Conservation (phyloP, 1,140 invertebrate species). For the Tyrophagus putrescentiae region DNA sequence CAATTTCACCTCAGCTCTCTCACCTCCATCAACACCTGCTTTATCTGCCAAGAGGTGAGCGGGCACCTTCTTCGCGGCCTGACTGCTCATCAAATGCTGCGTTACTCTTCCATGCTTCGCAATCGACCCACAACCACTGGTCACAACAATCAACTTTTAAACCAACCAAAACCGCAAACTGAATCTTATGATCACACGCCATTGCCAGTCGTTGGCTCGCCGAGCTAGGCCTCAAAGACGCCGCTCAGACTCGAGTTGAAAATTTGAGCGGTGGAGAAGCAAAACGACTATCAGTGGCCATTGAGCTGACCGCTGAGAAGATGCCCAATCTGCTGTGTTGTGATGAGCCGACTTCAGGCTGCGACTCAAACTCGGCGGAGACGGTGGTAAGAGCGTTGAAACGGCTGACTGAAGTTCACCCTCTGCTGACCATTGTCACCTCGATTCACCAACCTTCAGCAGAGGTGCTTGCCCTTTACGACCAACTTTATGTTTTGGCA, state of each 20-base stretch:
- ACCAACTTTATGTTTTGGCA: conserved; percentile 19
- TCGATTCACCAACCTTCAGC: conserved; percentile 20
- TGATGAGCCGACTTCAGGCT: conserved; percentile 19
- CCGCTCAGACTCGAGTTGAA: conserved; percentile 50
- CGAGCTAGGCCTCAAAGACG: background rate
- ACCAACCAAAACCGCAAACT: no score
- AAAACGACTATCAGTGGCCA: conserved; percentile 75
- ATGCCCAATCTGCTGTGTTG: conserved; percentile 52
- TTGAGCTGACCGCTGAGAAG: conserved; percentile 62
- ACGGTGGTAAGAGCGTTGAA: background rate
- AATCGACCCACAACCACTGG: background rate
- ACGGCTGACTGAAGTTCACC: background rate
- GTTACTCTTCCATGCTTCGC: conserved; percentile 7
- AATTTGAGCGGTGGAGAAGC: conserved; percentile 78
- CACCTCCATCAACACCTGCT: conserved; percentile 5
- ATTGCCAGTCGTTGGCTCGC: background rate
- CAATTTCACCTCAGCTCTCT: background rate
- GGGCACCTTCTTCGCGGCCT: conserved; percentile 12
- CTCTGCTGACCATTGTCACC: conserved; percentile 29
- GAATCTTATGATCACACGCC: no score
- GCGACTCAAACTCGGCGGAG: conserved; percentile 31
- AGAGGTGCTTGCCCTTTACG: conserved; percentile 8
- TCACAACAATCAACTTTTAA: no score
- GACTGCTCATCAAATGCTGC: conserved; percentile 10
- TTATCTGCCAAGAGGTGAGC: conserved; percentile 13